Conservation (phyloP, 1,140 invertebrate species). For the Lucilia cuprina region DNA sequence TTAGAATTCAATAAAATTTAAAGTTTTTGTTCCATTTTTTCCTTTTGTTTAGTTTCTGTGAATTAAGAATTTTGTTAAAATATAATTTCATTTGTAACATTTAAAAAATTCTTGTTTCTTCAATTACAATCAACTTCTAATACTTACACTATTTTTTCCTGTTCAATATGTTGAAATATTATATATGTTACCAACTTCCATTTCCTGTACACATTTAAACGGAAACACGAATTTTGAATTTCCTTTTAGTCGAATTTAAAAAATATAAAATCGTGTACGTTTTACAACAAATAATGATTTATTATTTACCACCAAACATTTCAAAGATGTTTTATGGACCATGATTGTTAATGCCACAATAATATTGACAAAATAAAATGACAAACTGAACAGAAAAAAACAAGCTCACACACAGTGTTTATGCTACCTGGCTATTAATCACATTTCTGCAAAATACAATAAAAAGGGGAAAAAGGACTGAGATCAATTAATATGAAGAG, state of each 20-base stretch:
- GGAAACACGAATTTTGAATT: conserved; percentile 3
- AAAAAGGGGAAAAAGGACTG: too few relatives aligned
- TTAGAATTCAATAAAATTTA: too few relatives aligned
- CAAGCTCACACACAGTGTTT: not conserved
- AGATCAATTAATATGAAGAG: too few relatives aligned
- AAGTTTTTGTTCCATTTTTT: too few relatives aligned
- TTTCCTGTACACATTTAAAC: not conserved
- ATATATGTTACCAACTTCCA: too few relatives aligned
- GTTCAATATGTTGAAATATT: not conserved
- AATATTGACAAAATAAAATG: not conserved
- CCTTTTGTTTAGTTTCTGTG: too few relatives aligned
- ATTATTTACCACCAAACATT: conserved; percentile 10
- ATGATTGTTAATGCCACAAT: not conserved
- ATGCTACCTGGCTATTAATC: conserved; percentile 9
- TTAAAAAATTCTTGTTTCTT: too few relatives aligned
- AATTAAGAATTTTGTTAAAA: too few relatives aligned
- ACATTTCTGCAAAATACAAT: not conserved
- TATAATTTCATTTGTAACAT: too few relatives aligned
- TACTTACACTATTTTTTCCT: not conserved
- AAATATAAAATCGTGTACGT: not conserved
- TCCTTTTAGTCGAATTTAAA: not conserved
- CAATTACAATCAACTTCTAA: too few relatives aligned
- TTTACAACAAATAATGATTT: conserved; percentile 2
- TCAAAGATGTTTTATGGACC: conserved; percentile 11
- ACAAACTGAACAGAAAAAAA: not conserved